Evolutionary conservation across 2,888 invertebrate species (phyloP), one percentile per base, ranked within the genome.

Genomic region (Macrosiphum euphorbiae): DNA sequence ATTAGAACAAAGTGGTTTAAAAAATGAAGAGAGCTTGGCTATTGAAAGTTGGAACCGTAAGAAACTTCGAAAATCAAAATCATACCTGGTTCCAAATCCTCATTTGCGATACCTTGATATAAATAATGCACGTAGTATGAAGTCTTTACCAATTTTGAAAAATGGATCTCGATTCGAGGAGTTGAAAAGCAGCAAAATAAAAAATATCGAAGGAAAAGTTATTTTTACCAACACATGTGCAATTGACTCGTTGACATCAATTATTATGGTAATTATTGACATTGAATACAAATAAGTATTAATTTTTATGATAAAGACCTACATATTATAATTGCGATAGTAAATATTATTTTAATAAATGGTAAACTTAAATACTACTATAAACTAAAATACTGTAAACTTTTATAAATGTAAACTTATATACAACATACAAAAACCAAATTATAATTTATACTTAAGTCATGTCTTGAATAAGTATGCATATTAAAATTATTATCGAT

Each of bases 221-320:
- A 78, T 90, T 61, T 90, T 90, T n/a, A 90, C n/a, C 47, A 90
- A 90, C n/a, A 90, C 90, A 5, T 78, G 90, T 90, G 90, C 67
- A 35, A 47, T 90, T 90, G 90, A 90, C n/a, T 90, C 90, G 3
- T 8, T 90, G 10, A 35, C 90, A n/a, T 90, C 67, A n/a, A 90
- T 90, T 55, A 16, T 90, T 50, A 67, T 90, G 90, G 90, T 90
- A 88, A 50, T 55, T 52, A 55, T 88, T 35, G 35, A 52, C 50
- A 52, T 88, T 86, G 41, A 86, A 86, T 86, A 52, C 7, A 52
- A 52, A 88, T 88, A 88, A 1, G 0, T 50, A 50, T 50, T 55
- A 52, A 1, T 35, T 88, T 88, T 88, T 52, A 88, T 85, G 35
- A 41, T 24, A 8, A 85, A 28, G n/a, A 67, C n/a, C 11, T 58